Conservation (phyloP, 2,797 vertebrate genomes). For the Eupleurogrammus muticus region DNA sequence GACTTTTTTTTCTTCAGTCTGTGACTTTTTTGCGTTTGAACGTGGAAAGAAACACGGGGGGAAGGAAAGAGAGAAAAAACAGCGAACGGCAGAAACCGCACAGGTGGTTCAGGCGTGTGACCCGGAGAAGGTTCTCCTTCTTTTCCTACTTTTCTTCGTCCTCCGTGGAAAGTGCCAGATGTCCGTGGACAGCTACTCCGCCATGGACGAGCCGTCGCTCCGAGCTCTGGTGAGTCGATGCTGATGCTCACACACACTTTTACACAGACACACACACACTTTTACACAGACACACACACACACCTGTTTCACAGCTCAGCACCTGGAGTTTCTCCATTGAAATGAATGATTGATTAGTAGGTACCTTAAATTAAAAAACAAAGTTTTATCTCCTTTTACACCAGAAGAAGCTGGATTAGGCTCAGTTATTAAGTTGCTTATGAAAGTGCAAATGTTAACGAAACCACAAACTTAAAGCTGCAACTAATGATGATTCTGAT, state of each 20-base stretch:
- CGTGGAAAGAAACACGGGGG: neutral
- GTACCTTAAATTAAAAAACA: too few relatives aligned
- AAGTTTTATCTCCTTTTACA: too few relatives aligned
- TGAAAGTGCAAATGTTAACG: too few relatives aligned
- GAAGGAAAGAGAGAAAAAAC: neutral
- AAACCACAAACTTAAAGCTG: too few relatives aligned
- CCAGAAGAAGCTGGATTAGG: neutral
- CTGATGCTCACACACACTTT: neutral
- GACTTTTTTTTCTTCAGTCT: neutral
- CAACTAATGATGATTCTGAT: too few relatives aligned
- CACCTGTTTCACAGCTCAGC: too few relatives aligned
- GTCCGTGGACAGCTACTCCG: conserved; percentile 85
- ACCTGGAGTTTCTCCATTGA: too few relatives aligned
- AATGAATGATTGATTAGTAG: too few relatives aligned
- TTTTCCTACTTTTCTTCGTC: too few relatives aligned
- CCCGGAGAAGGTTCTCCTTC: neutral
- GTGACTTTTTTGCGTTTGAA: neutral
- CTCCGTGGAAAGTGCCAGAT: conserved; percentile 57
- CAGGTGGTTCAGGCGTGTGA: conserved; percentile 65
- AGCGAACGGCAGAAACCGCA: conserved; percentile 7
- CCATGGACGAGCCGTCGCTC: conserved; percentile 89
- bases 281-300: too few relatives aligned
- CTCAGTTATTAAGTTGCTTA: too few relatives aligned
- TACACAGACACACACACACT: too few relatives aligned
- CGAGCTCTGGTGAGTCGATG: conserved; percentile 87